A percentile compares a stretch with the other conserved stretches of the same genome.
Conservation (phyloP, 2,113 vertebrate genomes). For the Lophura nycthemera region DNA sequence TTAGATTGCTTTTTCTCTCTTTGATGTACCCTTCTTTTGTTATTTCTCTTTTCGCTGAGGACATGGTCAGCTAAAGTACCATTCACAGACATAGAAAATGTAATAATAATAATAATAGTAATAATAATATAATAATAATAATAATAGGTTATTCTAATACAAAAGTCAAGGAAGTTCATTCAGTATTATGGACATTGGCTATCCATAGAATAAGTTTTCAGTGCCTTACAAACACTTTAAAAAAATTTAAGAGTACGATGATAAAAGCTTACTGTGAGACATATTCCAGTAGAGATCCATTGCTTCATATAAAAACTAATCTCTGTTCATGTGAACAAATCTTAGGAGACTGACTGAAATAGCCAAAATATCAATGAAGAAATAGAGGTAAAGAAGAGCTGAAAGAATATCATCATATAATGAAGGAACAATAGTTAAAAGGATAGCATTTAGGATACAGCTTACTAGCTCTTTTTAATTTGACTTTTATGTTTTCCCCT, state of each 20-base stretch:
- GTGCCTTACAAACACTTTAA: neutral
- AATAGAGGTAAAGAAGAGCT: neutral
- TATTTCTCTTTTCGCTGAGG: neutral
- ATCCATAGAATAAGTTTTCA: neutral
- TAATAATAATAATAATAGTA: neutral
- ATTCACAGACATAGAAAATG: neutral
- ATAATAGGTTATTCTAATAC: neutral
- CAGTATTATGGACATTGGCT: neutral
- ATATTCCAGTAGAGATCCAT: neutral
- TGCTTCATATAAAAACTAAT: neutral
- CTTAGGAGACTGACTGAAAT: neutral
- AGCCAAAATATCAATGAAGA: neutral
- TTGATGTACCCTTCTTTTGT: neutral
- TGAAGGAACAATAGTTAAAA: neutral
- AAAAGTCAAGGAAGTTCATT: neutral
- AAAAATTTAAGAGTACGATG: neutral
- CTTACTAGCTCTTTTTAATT: neutral
- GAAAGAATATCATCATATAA: neutral
- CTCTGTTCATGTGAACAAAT: neutral
- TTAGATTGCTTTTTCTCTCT: neutral
- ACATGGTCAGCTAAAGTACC: neutral
- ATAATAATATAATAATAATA: neutral
- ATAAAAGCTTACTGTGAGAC: neutral
- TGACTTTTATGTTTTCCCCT: neutral
- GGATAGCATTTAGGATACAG: neutral